Evolutionary conservation across 1,140 invertebrate genomes (phyloP).

Genomic region (Cyclina sinensis): DNA sequence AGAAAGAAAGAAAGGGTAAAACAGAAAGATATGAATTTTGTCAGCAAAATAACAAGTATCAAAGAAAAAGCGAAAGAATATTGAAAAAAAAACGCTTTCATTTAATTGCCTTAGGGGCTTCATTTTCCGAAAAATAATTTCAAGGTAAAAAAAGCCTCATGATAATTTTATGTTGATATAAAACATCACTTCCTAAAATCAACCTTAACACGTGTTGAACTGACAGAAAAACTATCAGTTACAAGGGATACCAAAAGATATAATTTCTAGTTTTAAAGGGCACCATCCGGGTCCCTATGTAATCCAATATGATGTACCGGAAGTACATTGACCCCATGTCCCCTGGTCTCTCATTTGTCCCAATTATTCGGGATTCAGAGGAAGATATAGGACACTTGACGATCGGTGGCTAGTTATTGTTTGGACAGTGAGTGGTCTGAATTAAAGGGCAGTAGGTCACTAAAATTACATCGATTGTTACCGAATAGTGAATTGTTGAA

Average conservation of each 20-base stretch:
- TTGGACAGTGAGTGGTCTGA: not conserved
- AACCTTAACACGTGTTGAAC: not conserved
- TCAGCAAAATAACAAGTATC: too few relatives aligned
- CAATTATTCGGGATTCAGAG: slow-evolving; percentile 8
- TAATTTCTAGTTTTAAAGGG: slow-evolving; percentile 25
- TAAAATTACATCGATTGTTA: slow-evolving; percentile 3
- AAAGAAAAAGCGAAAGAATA: too few relatives aligned
- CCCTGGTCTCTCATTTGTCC: slow-evolving; percentile 24
- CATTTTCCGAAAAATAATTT: too few relatives aligned
- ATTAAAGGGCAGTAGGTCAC: slow-evolving; percentile 19
- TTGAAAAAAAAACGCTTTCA: too few relatives aligned
- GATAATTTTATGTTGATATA: too few relatives aligned
- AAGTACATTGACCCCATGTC: slow-evolving; percentile 44
- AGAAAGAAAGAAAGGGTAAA: too few relatives aligned
- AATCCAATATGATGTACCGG: slow-evolving; percentile 19
- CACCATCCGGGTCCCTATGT: not conserved
- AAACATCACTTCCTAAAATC: not conserved
- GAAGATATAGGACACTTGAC: not conserved
- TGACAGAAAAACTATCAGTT: slow-evolving; percentile 25
- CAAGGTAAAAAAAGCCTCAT: too few relatives aligned
- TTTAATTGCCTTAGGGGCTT: too few relatives aligned
- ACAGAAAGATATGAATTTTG: too few relatives aligned
- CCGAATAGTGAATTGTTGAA: too few relatives aligned
- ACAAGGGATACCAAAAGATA: not conserved
- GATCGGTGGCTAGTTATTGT: not conserved